A percentile compares a stretch with the other conserved stretches of the same genome.
These are phyloP conservation scores for Heliconius nattereri DNA, from an alignment of 1,140 invertebrate genomes.

Conservation along the genomic window DNA sequence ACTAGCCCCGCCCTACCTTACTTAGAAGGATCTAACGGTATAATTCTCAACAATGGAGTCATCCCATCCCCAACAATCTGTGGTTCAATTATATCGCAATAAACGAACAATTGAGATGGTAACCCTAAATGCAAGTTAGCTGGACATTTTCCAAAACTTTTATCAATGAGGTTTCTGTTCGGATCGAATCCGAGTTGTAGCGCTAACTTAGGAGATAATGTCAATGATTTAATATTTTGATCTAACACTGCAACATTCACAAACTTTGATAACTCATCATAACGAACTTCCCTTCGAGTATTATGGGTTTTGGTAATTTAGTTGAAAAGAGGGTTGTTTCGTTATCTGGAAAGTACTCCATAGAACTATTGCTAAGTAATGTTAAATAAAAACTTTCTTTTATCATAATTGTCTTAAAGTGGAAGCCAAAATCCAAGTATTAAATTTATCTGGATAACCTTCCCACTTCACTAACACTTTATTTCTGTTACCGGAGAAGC, in stretches of 20 bases:
- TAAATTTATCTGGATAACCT: conserved; percentile 45
- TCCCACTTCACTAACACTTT: conserved; percentile 50
- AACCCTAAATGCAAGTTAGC: conserved; percentile 10
- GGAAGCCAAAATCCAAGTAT: neutral
- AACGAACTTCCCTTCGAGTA: conserved; percentile 45
- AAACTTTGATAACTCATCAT: conserved; percentile 42
- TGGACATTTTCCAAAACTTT: conserved; percentile 17
- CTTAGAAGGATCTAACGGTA: conserved; percentile 2
- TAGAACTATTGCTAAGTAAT: conserved; percentile 50
- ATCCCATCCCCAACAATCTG: neutral
- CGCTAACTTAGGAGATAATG: conserved; percentile 34
- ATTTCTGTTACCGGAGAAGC: conserved; percentile 44
- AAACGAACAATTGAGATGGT: conserved; percentile 15
- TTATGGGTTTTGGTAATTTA: conserved; percentile 52
- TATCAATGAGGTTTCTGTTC: neutral
- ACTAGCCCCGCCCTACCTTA: neutral
- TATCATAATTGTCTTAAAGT: neutral
- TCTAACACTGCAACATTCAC: conserved; percentile 13
- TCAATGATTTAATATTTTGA: neutral
- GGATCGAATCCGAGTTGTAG: neutral
- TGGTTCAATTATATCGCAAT: conserved; percentile 3
- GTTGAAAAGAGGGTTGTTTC: conserved; percentile 49
- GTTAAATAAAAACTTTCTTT: conserved; percentile 50
- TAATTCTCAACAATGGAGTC: conserved; percentile 1
- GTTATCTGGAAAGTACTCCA: conserved; percentile 54